Evolutionary conservation across 2,113 vertebrate genomes (phyloP), one percentile per base, ranked within the genome.

Genomic region (Terrapene triunguis): DNA sequence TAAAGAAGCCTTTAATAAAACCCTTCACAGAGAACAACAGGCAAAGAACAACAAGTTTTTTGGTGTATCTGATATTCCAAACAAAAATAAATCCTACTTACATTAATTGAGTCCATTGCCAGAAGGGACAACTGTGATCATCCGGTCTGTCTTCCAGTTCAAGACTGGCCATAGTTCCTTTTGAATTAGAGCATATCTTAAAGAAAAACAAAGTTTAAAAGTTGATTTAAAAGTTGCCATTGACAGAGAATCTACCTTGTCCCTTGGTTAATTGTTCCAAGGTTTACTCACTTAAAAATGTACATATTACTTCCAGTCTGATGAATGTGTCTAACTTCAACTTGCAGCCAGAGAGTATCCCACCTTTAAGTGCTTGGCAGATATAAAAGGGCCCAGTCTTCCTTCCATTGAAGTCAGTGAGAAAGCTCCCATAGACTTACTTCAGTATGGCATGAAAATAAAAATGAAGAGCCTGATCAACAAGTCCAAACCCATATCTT

Each of bases 21-120:
- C 38, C 38, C 89, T 92, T 62, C 10, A 74, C 44, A 50, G 44
- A 94, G 97, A 94, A 95, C 96, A 97, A 24, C 82, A 48, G 59
- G 86, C 94, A 82, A 95, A 90, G 80, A 90, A 65, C 38, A 42
- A 80, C 85, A 57, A 2, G n/a, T 74, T 53, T 92, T 87, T 44
- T 88, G 86, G 95, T 59, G 90, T n/a, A 2, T 89, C 69, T 65
- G 7, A 19, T 69, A 35, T 19, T 69, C 29, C 17, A 21, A n/a
- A 17, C 35, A 69, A 69, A 69, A 69, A 69, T n/a, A 69, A n/a
- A n/a, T 69, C 35, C 17, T 19, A 69, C 62, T n/a, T 69, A n/a
- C 14, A n/a, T 69, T 16, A 62, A 14, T 62, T 16, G 32, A 69
- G 8, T 69, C 62, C 8, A n/a, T 9, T 69, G 62, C 35, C 32